Evolutionary conservation across 37 sponge, comb jelly and placozoan genomes (phyloP).

Genomic region (Corticium candelabrum): DNA sequence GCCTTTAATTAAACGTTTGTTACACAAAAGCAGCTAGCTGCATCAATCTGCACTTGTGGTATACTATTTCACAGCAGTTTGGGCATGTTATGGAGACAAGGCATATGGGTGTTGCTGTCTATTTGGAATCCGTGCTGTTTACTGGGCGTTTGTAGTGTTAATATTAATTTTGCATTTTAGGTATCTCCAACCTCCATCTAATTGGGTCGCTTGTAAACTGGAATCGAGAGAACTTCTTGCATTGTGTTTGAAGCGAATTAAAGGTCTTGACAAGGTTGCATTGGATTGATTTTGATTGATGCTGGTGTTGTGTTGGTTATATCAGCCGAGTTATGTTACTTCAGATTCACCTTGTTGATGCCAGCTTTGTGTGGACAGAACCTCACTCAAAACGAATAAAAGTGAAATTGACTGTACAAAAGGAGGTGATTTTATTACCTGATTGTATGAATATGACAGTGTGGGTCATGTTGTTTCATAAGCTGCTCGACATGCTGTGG

Average conservation of each 20-base stretch:
- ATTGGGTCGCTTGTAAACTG: slow-evolving; percentile 69
- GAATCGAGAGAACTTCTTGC: slow-evolving; percentile 87
- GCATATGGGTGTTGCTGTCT: too few species aligned
- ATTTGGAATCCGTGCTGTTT: too few species aligned
- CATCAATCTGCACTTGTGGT: too few species aligned
- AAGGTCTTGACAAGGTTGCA: slow-evolving; percentile 34
- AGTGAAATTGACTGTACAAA: slow-evolving; percentile 86
- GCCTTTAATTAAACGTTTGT: too few species aligned
- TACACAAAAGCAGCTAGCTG: too few species aligned
- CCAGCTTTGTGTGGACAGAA: slow-evolving; percentile 95
- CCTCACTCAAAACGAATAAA: slow-evolving; percentile 96
- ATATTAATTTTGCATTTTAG: too few species aligned
- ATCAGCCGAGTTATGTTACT: neutral
- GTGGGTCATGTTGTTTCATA: too few species aligned
- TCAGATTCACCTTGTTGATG: slow-evolving; percentile 86
- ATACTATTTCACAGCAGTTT: too few species aligned
- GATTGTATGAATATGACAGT: too few species aligned
- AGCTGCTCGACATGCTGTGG: too few species aligned
- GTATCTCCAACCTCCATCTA: slow-evolving; percentile 83
- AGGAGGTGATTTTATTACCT: slow-evolving; percentile 88
- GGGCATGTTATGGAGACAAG: too few species aligned
- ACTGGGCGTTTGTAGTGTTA: too few species aligned
- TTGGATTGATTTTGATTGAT: neutral
- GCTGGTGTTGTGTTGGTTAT: neutral
- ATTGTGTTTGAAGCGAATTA: slow-evolving; percentile 84